Evolutionary conservation across 2,113 vertebrate genomes (phyloP).

Genomic region (Smithornis capensis): DNA sequence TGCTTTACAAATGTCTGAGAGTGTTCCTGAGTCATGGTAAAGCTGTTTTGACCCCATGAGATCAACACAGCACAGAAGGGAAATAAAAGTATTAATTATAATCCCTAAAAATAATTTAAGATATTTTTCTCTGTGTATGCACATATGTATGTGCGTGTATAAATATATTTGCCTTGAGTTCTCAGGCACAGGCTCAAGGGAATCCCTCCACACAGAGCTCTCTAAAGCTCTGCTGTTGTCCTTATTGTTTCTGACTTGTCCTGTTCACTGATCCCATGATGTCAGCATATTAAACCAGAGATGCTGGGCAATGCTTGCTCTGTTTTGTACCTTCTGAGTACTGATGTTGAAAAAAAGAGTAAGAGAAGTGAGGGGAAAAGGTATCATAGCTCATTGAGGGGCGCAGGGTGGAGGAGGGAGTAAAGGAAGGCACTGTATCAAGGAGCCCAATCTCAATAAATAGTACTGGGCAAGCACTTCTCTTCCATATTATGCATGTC

Average conservation of each 20-base stretch:
- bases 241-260: neutral
- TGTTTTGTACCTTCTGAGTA: neutral
- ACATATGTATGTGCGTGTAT: accelerated
- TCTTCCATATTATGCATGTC: neutral
- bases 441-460: neutral
- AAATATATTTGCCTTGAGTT: neutral
- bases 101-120: neutral
- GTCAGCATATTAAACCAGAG: neutral
- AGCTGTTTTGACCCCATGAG: neutral
- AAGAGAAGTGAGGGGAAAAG: neutral
- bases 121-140: neutral
- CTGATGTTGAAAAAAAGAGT: neutral
- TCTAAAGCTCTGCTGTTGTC: neutral
- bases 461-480: neutral
- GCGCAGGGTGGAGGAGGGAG: neutral
- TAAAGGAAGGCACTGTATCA: neutral
- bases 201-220: neutral
- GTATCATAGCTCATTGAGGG: neutral
- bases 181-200: neutral
- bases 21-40: neutral
- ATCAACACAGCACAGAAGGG: neutral
- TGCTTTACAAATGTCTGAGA: neutral
- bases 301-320: neutral
- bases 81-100: neutral
- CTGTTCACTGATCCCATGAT: neutral